Evolutionary conservation across 2,113 vertebrate species (phyloP).

Genomic region (Dryoscopus gambensis): DNA sequence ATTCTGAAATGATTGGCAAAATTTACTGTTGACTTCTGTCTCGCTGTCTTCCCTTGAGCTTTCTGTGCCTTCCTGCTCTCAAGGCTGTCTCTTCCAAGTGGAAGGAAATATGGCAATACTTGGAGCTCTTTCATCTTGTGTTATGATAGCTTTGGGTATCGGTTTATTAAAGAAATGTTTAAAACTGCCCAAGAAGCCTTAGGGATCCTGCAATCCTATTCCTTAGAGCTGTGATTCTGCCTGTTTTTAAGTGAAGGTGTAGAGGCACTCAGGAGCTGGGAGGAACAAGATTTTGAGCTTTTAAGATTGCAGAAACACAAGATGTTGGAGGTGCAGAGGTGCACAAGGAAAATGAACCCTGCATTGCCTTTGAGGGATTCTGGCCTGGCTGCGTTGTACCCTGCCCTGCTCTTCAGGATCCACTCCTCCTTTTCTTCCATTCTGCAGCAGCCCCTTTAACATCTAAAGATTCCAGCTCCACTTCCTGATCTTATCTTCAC

Average conservation of each 20-base stretch:
- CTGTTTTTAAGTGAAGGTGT: not conserved
- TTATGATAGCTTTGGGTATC: not conserved
- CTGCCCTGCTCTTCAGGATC: not conserved
- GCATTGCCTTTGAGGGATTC: not conserved
- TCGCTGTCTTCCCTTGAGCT: not conserved
- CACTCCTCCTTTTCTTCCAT: not conserved
- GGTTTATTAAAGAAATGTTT: not conserved
- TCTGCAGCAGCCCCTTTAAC: not conserved
- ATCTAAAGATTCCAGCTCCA: not conserved
- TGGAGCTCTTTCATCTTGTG: not conserved
- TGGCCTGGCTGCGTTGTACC: fast-evolving
- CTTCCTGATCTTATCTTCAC: not conserved
- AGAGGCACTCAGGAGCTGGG: not conserved
- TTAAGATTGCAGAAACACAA: not conserved
- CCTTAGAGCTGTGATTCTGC: not conserved
- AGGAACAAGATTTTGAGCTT: not conserved
- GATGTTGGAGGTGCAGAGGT: not conserved
- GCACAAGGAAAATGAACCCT: fast-evolving
- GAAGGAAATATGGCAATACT: not conserved
- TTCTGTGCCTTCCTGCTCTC: not conserved
- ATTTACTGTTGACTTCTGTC: not conserved
- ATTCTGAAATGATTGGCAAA: not conserved
- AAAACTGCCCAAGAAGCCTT: not conserved
- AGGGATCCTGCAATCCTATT: not conserved
- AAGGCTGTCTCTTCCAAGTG: not conserved